Conservation (phyloP, 1,140 invertebrate genomes). For the Heliconius nattereri region DNA sequence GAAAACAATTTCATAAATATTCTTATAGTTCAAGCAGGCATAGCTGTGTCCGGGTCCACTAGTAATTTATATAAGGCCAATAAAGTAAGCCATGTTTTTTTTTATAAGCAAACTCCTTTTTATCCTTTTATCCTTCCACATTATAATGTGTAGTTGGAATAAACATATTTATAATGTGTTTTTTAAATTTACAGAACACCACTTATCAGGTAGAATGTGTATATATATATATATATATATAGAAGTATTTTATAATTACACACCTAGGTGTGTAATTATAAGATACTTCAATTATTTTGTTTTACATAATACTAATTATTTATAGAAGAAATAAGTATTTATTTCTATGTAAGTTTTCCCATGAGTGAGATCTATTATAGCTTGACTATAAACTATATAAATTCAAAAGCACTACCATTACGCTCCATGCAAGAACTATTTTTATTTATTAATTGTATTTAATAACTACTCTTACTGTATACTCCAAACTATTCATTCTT, state of each 20-base stretch:
- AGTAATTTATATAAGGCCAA: neutral
- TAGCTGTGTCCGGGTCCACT: too few species aligned
- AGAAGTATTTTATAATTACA: too few species aligned
- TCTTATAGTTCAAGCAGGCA: too few species aligned
- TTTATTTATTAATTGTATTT: neutral
- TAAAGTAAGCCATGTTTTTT: too few species aligned
- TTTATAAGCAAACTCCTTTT: too few species aligned
- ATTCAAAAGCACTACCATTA: neutral
- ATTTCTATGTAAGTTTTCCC: constrained; percentile 32
- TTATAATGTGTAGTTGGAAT: too few species aligned
- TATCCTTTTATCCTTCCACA: too few species aligned
- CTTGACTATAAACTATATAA: neutral
- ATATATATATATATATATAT: too few species aligned
- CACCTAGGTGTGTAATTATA: neutral
- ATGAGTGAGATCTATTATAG: constrained; percentile 29
- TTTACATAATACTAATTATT: constrained; percentile 18
- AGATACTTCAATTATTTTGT: neutral
- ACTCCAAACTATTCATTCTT: neutral
- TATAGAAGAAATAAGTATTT: constrained; percentile 35
- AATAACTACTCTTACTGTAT: neutral
- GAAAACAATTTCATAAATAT: too few species aligned
- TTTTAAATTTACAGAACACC: neutral
- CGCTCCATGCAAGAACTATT: neutral
- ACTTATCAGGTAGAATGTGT: neutral
- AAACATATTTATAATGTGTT: too few species aligned